Evolutionary conservation across 2,888 invertebrate species (phyloP).

Genomic region (Protonemura montana): DNA sequence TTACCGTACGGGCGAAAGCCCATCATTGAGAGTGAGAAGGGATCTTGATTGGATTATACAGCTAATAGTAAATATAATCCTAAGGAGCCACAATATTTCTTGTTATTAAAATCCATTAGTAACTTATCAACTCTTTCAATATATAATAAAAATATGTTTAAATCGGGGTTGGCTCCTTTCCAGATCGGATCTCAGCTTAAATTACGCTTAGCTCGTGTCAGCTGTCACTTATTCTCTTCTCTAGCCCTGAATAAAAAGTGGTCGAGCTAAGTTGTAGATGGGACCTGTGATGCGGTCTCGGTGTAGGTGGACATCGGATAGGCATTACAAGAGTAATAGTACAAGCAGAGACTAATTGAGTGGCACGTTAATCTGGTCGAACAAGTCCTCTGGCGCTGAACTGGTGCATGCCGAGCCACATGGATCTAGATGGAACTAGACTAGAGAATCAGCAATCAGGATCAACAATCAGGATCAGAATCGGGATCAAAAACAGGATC

Average conservation of each 20-base stretch:
- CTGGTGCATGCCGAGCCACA: too few species aligned
- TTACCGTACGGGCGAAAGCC: neutral
- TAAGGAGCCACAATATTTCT: neutral
- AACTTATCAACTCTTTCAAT: neutral
- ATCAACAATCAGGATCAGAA: neutral
- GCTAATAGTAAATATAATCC: neutral
- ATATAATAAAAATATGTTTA: neutral
- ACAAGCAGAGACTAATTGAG: constrained; percentile 34
- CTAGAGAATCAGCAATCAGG: constrained; percentile 22
- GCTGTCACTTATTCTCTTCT: constrained; percentile 21
- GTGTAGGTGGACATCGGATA: constrained; percentile 24
- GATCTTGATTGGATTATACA: neutral
- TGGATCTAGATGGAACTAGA: neutral
- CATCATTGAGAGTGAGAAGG: constrained; percentile 2
- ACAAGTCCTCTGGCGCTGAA: neutral
- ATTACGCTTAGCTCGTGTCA: constrained; percentile 30
- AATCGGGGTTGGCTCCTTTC: neutral
- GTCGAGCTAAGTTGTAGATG: neutral
- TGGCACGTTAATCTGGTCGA: neutral
- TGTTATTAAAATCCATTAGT: constrained; percentile 7
- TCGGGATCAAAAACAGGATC: constrained; percentile 22
- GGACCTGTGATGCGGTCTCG: neutral
- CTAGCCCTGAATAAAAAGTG: neutral
- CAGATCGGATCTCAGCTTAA: neutral
- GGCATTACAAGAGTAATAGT: neutral